phyloP scores from a whole-genome alignment of 2,797 vertebrate genomes.

The Chrysocyon brachyurus region DNA sequence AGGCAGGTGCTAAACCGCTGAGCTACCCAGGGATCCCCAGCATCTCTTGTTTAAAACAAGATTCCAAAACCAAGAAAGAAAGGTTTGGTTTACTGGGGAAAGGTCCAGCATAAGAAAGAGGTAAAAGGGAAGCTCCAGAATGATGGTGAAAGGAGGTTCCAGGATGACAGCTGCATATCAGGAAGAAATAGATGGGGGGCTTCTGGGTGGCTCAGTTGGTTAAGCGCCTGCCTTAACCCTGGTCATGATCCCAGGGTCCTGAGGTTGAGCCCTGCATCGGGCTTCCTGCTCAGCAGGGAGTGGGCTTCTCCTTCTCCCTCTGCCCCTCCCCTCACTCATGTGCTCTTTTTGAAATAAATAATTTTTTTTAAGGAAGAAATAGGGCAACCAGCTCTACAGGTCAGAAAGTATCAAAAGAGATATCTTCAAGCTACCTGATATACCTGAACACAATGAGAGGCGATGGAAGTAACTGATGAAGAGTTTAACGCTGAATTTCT shows the following conservation, averaged over 20 bases:
- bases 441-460: neutral
- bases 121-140: neutral
- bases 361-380: neutral
- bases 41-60: neutral
- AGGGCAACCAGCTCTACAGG: neutral
- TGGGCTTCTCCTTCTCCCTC: too few species aligned
- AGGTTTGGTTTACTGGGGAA: neutral
- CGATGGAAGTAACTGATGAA: neutral
- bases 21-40: too few species aligned
- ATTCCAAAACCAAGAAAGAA: neutral
- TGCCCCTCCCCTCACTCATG: too few species aligned
- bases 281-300: too few species aligned
- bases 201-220: too few species aligned
- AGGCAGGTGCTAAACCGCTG: too few species aligned
- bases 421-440: neutral
- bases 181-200: neutral
- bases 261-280: too few species aligned
- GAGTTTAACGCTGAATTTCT: conserved; percentile 11
- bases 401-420: neutral
- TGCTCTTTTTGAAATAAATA: too few species aligned
- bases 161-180: neutral
- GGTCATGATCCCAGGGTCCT: too few species aligned
- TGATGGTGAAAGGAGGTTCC: neutral
- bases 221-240: too few species aligned
- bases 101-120: neutral